Percentiles rank a stretch among this genome's conserved stretches.
phyloP scores from a whole-genome alignment of 2,888 invertebrate genomes.

The Itoplectis maculator region DNA sequence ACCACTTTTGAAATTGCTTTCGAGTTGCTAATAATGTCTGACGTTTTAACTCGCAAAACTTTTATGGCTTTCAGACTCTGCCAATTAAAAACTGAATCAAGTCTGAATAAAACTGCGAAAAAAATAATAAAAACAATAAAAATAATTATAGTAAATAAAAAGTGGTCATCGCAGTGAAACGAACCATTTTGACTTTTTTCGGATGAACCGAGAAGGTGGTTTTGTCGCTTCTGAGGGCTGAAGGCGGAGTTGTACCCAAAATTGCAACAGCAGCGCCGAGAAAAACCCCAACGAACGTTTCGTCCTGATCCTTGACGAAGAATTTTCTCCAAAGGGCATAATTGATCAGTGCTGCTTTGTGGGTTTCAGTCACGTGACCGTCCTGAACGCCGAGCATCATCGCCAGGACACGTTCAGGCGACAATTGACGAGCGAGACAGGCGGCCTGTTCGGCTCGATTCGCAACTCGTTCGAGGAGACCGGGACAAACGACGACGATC shows the following conservation, averaged over 20 bases:
- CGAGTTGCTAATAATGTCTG: not conserved
- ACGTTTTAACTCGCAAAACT: not conserved
- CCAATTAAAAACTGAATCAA: not conserved
- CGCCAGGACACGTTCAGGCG: constrained; percentile 91
- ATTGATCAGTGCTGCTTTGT: constrained; percentile 89
- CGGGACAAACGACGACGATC: constrained; percentile 92
- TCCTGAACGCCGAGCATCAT: constrained; percentile 93
- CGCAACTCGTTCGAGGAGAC: constrained; percentile 88
- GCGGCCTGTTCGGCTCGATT: constrained; percentile 86
- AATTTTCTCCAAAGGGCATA: constrained; percentile 93
- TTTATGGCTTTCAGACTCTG: not conserved
- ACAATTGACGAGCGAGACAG: constrained; percentile 87
- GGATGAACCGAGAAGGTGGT: constrained; percentile 90
- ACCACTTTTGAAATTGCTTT: not conserved
- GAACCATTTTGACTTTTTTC: constrained; percentile 91
- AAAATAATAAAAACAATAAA: too few relatives aligned
- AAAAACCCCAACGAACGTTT: constrained; percentile 93
- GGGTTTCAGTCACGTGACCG: constrained; percentile 88
- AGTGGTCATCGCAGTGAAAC: not conserved
- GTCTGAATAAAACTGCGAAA: too few relatives aligned
- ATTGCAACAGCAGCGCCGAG: constrained; percentile 93
- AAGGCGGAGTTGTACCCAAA: constrained; percentile 85
- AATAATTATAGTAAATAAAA: not conserved
- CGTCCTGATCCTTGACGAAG: constrained; percentile 92
- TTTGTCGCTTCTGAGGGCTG: constrained; percentile 85